Evolutionary conservation across 2,797 vertebrate species (phyloP).

Genomic region (Pangasius sanitwongsei): DNA sequence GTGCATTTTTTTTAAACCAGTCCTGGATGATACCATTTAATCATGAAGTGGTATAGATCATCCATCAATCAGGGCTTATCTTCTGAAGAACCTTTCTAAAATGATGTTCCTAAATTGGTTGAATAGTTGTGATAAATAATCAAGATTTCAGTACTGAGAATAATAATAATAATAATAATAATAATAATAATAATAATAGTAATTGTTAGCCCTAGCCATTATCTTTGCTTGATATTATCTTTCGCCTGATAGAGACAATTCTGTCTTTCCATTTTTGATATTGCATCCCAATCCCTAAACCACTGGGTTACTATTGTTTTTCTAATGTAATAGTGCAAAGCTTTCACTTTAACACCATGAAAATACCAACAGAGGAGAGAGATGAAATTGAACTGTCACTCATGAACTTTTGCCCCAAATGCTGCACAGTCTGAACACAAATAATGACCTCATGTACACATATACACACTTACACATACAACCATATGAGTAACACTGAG

Average conservation of each 20-base stretch:
- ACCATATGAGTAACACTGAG: neutral
- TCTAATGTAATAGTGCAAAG: neutral
- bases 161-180: neutral
- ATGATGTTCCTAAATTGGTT: neutral
- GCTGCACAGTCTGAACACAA: neutral
- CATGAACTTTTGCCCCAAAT: neutral
- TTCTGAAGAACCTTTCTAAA: neutral
- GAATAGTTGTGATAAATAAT: neutral
- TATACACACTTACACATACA: neutral
- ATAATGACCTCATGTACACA: neutral
- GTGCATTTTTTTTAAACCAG: neutral
- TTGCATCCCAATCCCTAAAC: neutral
- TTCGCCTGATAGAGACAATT: neutral
- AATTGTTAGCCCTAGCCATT: neutral
- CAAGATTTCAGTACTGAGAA: neutral
- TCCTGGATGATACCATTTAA: neutral
- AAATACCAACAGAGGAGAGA: neutral
- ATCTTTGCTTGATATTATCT: neutral
- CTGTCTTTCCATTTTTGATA: neutral
- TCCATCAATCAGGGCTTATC: neutral
- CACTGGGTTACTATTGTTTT: neutral
- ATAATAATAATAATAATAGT: neutral
- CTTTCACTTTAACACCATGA: neutral
- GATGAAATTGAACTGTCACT: constrained; percentile 9
- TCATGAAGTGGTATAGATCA: neutral